These are phyloP conservation scores for Poeciliopsis infans DNA, from an alignment of 2,797 vertebrate genomes.

Conservation along the genomic window DNA sequence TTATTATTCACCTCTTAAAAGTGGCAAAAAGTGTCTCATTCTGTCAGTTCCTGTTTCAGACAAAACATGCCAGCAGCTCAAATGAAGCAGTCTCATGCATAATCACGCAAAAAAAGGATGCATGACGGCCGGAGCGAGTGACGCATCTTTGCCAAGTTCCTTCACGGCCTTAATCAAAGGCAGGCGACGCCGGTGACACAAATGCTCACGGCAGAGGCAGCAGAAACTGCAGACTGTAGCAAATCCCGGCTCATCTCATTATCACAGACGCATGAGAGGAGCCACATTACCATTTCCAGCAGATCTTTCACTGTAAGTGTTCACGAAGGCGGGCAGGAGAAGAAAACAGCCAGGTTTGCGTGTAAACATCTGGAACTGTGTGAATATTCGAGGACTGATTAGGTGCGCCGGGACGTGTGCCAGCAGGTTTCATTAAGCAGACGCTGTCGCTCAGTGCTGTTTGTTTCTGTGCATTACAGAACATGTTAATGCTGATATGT, in stretches of 20 bases:
- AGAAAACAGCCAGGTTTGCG: neutral
- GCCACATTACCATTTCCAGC: neutral
- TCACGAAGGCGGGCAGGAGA: neutral
- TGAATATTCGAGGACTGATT: neutral
- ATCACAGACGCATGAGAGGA: neutral
- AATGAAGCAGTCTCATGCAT: neutral
- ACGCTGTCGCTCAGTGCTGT: neutral
- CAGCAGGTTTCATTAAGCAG: neutral
- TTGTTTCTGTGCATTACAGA: neutral
- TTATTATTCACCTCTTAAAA: neutral
- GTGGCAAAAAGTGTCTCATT: neutral
- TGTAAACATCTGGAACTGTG: neutral
- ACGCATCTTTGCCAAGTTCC: neutral
- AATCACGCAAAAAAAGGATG: neutral
- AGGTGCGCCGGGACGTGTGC: neutral
- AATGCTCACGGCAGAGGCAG: neutral
- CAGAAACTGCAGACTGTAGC: neutral
- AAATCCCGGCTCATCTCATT: neutral
- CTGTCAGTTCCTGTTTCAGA: neutral
- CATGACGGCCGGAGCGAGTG: neutral
- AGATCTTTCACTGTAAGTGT: neutral
- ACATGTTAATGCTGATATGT: too few species aligned
- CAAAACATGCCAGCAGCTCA: neutral
- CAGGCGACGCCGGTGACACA: neutral
- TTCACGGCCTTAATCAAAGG: neutral